Conservation (phyloP, 2,888 invertebrate species). For the Cosmorhoe ocellata region DNA sequence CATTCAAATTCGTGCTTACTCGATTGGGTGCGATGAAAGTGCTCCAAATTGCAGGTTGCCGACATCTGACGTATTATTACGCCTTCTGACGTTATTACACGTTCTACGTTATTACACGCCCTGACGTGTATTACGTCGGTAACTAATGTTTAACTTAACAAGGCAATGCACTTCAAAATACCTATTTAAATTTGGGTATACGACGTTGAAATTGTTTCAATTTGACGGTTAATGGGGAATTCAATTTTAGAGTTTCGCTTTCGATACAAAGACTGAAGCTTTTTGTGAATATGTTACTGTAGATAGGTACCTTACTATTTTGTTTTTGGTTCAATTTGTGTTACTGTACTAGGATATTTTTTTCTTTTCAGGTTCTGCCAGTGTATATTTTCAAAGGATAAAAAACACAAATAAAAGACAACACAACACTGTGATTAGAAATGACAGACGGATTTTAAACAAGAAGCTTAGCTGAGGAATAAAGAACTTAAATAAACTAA, state of each 20-base stretch:
- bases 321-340: too few species aligned
- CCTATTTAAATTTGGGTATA: constrained; percentile 29
- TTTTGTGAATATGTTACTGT: too few species aligned
- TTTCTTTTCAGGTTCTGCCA: constrained; percentile 11
- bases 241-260: background rate
- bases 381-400: constrained; percentile 14
- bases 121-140: constrained; percentile 24
- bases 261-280: too few species aligned
- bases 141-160: constrained; percentile 34
- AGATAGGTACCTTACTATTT: too few species aligned
- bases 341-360: background rate
- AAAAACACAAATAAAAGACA: background rate
- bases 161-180: constrained; percentile 33
- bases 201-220: constrained; percentile 21
- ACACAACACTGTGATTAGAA: too few species aligned
- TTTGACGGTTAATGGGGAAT: background rate
- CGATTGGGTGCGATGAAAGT: constrained; percentile 55
- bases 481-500: background rate
- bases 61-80: constrained; percentile 30
- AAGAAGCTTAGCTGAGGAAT: background rate
- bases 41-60: constrained; percentile 50
- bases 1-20: constrained; percentile 32
- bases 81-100: constrained; percentile 26
- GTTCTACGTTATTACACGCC: constrained; percentile 15
- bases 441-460: too few species aligned